Evolutionary conservation across 2,888 invertebrate species (phyloP).

Genomic region (Hirtodrosophila trivittata): DNA sequence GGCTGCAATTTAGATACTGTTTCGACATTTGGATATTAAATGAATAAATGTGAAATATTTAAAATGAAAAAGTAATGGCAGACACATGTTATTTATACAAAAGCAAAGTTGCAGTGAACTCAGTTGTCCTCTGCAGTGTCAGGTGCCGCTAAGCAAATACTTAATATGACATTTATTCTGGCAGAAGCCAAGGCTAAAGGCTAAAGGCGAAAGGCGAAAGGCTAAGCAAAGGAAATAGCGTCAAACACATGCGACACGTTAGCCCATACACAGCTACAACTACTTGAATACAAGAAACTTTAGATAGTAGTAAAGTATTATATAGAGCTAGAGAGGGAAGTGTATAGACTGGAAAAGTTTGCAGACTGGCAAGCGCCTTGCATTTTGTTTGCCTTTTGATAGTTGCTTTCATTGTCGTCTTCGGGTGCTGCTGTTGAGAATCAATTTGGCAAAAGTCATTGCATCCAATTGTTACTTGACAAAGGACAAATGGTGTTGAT

Average conservation of each 20-base stretch:
- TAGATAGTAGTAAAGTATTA: slow-evolving; percentile 1
- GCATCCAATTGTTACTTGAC: slow-evolving; percentile 78
- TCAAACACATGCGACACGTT: slow-evolving; percentile 56
- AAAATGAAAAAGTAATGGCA: slow-evolving; percentile 12
- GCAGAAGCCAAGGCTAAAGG: slow-evolving; percentile 62
- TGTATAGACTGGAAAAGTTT: slow-evolving; percentile 34
- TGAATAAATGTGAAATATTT: background rate
- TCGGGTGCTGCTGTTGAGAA: slow-evolving; percentile 58
- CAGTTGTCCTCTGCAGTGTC: slow-evolving; percentile 39
- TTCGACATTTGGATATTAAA: no score
- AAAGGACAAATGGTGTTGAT: slow-evolving; percentile 80
- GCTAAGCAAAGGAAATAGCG: slow-evolving; percentile 38
- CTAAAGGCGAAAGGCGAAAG: no score
- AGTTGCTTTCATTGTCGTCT: slow-evolving; percentile 53
- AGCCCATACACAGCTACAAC: slow-evolving; percentile 19
- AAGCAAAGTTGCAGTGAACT: slow-evolving; percentile 39
- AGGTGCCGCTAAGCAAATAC: slow-evolving; percentile 73
- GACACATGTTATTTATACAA: slow-evolving; percentile 15
- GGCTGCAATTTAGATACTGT: no score
- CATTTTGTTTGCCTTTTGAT: slow-evolving; percentile 62
- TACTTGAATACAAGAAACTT: slow-evolving; percentile 17
- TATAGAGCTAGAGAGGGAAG: no score
- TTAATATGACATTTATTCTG: slow-evolving; percentile 77
- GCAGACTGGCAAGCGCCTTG: slow-evolving; percentile 61
- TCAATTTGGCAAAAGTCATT: slow-evolving; percentile 78